Conservation (phyloP, 2,113 vertebrate genomes). For the Lonchura striata region DNA sequence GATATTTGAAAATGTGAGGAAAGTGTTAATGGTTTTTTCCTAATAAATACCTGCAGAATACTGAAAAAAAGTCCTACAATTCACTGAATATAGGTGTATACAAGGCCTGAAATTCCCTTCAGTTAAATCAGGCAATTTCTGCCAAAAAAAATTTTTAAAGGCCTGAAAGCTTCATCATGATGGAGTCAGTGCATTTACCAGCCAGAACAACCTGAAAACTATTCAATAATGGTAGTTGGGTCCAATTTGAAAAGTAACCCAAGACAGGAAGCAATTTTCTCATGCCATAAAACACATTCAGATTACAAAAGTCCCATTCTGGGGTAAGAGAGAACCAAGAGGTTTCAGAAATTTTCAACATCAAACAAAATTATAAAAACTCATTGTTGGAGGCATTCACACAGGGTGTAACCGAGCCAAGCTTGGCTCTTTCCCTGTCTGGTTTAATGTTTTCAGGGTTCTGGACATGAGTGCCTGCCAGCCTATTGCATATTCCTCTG, state of each 20-base stretch:
- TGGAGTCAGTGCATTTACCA: not conserved
- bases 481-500: not conserved
- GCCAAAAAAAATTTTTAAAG: not conserved
- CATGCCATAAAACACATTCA: conserved; percentile 13
- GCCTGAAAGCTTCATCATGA: conserved; percentile 9
- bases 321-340: not conserved
- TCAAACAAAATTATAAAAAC: not conserved
- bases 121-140: conserved; percentile 35
- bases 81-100: not conserved
- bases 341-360: not conserved
- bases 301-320: not conserved
- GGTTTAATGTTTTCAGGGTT: not conserved
- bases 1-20: not conserved
- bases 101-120: not conserved
- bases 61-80: not conserved
- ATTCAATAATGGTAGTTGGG: not conserved
- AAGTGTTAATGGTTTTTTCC: not conserved
- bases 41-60: not conserved
- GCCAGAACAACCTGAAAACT: not conserved
- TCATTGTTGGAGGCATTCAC: not conserved
- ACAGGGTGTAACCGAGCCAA: not conserved
- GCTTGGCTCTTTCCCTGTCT: not conserved
- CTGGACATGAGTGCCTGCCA: not conserved
- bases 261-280: conserved; percentile 36
- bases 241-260: conserved; percentile 36